Base-by-base conservation (phyloP, 2,113 vertebrate species). In the Zootoca vivipara region DNA sequence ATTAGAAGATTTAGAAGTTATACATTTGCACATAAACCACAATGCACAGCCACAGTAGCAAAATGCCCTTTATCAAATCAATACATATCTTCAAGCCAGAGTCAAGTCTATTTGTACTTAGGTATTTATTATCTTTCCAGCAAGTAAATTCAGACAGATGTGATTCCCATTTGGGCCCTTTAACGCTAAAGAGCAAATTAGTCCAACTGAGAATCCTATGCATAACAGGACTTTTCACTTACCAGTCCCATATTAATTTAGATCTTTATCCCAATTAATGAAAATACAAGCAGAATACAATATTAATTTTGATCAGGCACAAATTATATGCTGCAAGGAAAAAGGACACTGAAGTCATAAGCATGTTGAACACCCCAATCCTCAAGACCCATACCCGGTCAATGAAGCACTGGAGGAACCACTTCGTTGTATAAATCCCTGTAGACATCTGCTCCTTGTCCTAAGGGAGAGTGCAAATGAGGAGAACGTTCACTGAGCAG, bases 391-490 rank as follows among this genome's bases (percentile, higher is more conserved):
- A 97, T 91, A 99, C 98, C 96, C 98, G 95, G 92, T 99, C 98
- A 24, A 99, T 98, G 95, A 99, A 99, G 90, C 98, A 99, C 93
- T 99, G 98, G 70, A 99, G 96, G 92, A 99, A 99, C 98, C 98
- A 99, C 94, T 99, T 99, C 91, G 98, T 99, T n/a, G 98, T 98
- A 91, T 99, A 99, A 95, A 99, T 97, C 87, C 98, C 98, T 0
- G 98, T 97, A 28, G 96, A 97, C 98, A 99, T 99, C 96, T 99
- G 98, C 92, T 99, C 98, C 93, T 98, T 98, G 91, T 99, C 98
- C 98, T 99, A 92, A 18, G 38, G 12, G 40, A 91, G 87, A 92
- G 0, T 92, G 8, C 26, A 89, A 64, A 88, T 33, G 24, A 56
- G 84, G 35, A 89, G 69, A 62, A 89, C 0, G 46, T 86, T 90